phyloP scores from a whole-genome alignment of 2,113 vertebrate genomes.

The Vidua macroura region DNA sequence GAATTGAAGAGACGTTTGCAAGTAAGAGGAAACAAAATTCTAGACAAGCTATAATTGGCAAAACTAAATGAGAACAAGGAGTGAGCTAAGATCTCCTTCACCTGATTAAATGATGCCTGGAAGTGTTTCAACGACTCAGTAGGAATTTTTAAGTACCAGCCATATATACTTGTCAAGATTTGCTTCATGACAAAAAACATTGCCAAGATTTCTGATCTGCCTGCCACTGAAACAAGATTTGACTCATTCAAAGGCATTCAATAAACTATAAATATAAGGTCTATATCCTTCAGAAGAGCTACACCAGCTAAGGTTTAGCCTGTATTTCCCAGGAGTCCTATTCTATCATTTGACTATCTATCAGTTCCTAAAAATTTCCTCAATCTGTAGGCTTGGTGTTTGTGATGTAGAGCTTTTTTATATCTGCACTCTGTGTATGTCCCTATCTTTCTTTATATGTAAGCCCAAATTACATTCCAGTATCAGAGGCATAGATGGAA shows the following conservation, averaged over 20 bases:
- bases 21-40: neutral
- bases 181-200: constrained; percentile 4
- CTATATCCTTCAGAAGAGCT: neutral
- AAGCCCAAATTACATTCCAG: neutral
- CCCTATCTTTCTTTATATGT: neutral
- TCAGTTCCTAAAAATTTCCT: neutral
- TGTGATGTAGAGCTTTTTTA: neutral
- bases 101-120: constrained; percentile 48
- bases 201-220: constrained; percentile 2
- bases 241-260: neutral
- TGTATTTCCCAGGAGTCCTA: neutral
- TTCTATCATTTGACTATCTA: neutral
- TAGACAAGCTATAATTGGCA: constrained; percentile 22
- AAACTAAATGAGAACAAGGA: constrained; percentile 6
- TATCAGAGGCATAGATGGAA: neutral
- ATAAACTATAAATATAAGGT: neutral
- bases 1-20: neutral
- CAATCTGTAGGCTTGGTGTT: neutral
- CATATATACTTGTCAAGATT: constrained; percentile 23
- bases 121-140: neutral
- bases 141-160: constrained; percentile 31
- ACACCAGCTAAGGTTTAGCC: neutral
- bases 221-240: neutral
- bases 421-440: neutral
- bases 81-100: constrained; percentile 19